Percentiles rank a stretch among this genome's conserved stretches.
These are phyloP conservation scores for Australoheros facetus DNA, from an alignment of 2,797 vertebrate genomes.

Conservation along the genomic window DNA sequence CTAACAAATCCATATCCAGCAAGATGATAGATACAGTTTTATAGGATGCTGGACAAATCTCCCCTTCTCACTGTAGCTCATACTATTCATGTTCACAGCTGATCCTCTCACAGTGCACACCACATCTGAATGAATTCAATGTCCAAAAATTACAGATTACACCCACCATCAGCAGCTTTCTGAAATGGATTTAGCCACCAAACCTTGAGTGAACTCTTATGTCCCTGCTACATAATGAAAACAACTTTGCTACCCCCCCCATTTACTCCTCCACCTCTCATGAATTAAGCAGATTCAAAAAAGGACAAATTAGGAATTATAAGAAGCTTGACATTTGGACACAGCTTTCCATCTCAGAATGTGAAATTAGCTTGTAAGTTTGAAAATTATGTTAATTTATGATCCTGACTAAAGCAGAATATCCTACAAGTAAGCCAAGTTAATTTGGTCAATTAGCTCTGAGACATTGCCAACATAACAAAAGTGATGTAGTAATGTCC, in stretches of 20 bases:
- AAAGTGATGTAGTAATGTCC: background rate
- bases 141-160: slow-evolving; percentile 9
- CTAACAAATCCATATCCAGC: slow-evolving; percentile 1
- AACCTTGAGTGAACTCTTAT: slow-evolving; percentile 9
- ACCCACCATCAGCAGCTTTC: background rate
- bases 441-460: background rate
- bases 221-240: background rate
- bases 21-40: background rate
- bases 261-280: background rate
- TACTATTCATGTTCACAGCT: slow-evolving; percentile 27
- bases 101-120: slow-evolving; percentile 12
- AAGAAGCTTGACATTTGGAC: slow-evolving; percentile 44
- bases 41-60: background rate
- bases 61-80: background rate
- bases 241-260: background rate
- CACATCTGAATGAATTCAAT: slow-evolving; percentile 3
- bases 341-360: slow-evolving; percentile 16
- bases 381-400: slow-evolving; percentile 8
- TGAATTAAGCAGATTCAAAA: slow-evolving; percentile 7
- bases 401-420: background rate
- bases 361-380: slow-evolving; percentile 18
- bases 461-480: background rate
- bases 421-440: background rate
- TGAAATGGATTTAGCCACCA: slow-evolving; percentile 11
- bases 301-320: slow-evolving; percentile 17